Evolutionary conservation across 2,113 vertebrate species (phyloP).

Genomic region (Paraplagusia blochii): DNA sequence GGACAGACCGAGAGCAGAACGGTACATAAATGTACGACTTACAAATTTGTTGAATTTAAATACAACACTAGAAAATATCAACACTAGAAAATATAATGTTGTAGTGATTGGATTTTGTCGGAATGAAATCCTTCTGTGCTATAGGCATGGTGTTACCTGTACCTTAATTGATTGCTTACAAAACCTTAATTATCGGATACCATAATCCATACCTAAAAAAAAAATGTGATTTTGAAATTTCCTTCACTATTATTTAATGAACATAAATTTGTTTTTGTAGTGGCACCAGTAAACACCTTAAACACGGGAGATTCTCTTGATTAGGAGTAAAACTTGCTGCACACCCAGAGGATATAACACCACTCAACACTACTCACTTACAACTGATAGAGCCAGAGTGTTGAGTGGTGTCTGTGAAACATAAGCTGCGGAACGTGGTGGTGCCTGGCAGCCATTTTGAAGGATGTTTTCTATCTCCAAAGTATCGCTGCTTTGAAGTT

Average conservation of each 20-base stretch:
- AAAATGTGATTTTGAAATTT: neutral
- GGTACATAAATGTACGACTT: too few relatives aligned
- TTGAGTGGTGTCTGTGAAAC: conserved; percentile 25
- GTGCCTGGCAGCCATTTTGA: conserved; percentile 66
- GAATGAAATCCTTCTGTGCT: too few relatives aligned
- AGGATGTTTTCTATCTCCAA: conserved; percentile 60
- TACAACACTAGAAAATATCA: too few relatives aligned
- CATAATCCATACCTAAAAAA: conserved; percentile 1
- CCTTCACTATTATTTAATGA: too few relatives aligned
- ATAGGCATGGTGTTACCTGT: too few relatives aligned
- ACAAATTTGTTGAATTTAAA: too few relatives aligned
- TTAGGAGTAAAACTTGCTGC: conserved; percentile 49
- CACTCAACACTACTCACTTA: conserved; percentile 45
- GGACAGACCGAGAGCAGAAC: too few relatives aligned
- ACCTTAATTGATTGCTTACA: too few relatives aligned
- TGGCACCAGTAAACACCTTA: conserved; percentile 39
- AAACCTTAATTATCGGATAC: too few relatives aligned
- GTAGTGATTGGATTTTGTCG: too few relatives aligned
- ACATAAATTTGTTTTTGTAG: neutral
- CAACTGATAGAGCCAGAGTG: conserved; percentile 23
- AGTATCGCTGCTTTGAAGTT: conserved; percentile 70
- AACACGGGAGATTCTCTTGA: conserved; percentile 40
- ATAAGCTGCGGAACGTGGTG: conserved; percentile 29
- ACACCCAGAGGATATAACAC: conserved; percentile 30
- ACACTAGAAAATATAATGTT: too few relatives aligned